Conservation (phyloP, 2,888 invertebrate species). For the Biston betularia region DNA sequence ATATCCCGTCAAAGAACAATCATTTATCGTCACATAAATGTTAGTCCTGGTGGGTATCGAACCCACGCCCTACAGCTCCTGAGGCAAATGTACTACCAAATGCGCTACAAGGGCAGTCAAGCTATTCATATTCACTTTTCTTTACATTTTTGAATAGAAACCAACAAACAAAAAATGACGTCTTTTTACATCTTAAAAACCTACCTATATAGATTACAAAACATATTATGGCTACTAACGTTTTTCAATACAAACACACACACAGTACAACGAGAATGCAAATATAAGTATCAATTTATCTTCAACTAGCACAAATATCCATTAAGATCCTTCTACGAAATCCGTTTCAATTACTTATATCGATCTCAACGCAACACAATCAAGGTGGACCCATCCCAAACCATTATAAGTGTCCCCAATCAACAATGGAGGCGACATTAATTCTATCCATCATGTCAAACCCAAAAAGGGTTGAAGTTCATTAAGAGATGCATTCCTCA, state of each 20-base stretch:
- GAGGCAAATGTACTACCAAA: too few relatives aligned
- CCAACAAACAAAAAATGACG: neutral
- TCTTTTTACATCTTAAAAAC: neutral
- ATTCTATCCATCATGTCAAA: constrained; percentile 84
- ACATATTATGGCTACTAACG: neutral
- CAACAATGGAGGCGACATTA: constrained; percentile 83
- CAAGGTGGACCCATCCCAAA: constrained; percentile 65
- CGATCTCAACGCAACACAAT: constrained; percentile 66
- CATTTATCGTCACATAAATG: too few relatives aligned
- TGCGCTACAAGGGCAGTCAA: too few relatives aligned
- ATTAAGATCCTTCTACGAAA: constrained; percentile 60
- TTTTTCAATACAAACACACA: constrained; percentile 1
- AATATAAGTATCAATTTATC: constrained; percentile 48
- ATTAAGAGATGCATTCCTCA: constrained; percentile 85
- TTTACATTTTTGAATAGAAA: too few relatives aligned
- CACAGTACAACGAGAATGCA: constrained; percentile 32
- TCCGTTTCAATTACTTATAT: constrained; percentile 57
- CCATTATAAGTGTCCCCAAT: constrained; percentile 81
- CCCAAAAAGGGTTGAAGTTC: constrained; percentile 85
- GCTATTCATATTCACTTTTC: too few relatives aligned
- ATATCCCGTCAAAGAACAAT: too few relatives aligned
- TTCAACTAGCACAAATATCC: constrained; percentile 50
- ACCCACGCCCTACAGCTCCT: too few relatives aligned
- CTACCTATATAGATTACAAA: neutral
- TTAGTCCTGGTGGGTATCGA: too few relatives aligned